Conservation (phyloP, 2,888 invertebrate species). For the Abrostola tripartita region DNA sequence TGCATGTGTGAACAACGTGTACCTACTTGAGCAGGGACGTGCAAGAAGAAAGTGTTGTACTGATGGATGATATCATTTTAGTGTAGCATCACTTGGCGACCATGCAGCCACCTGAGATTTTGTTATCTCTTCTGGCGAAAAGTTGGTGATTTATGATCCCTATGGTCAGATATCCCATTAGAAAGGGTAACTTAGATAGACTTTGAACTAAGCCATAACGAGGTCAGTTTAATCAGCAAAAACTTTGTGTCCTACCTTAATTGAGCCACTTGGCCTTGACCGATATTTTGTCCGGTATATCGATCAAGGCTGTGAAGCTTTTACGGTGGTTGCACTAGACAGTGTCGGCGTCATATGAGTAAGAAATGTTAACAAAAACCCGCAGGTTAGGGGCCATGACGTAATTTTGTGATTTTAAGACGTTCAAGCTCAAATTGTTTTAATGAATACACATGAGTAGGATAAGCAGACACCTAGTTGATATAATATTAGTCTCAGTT, state of each 20-base stretch:
- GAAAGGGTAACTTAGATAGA: too few relatives aligned
- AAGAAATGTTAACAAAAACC: slow-evolving; percentile 23
- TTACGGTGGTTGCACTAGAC: slow-evolving; percentile 10
- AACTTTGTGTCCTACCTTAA: slow-evolving; percentile 20
- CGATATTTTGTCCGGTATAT: slow-evolving; percentile 24
- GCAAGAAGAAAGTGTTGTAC: too few relatives aligned
- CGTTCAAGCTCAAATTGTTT: background rate
- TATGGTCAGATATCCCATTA: too few relatives aligned
- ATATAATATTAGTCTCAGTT: background rate
- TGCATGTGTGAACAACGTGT: background rate
- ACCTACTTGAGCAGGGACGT: background rate
- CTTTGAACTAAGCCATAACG: background rate
- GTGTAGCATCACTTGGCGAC: too few relatives aligned
- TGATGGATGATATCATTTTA: too few relatives aligned
- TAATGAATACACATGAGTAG: background rate
- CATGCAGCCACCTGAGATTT: too few relatives aligned
- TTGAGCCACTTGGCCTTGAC: slow-evolving; percentile 22
- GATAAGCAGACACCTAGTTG: too few relatives aligned
- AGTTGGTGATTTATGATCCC: background rate
- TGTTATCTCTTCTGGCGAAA: background rate
- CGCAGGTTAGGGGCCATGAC: background rate
- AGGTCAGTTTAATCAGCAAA: background rate
- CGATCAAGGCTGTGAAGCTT: slow-evolving; percentile 23
- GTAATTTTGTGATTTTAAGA: background rate
- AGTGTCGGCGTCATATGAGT: slow-evolving; percentile 1